Evolutionary conservation across 1,140 invertebrate genomes (phyloP).

Genomic region (Drosophila quadrilineata): DNA sequence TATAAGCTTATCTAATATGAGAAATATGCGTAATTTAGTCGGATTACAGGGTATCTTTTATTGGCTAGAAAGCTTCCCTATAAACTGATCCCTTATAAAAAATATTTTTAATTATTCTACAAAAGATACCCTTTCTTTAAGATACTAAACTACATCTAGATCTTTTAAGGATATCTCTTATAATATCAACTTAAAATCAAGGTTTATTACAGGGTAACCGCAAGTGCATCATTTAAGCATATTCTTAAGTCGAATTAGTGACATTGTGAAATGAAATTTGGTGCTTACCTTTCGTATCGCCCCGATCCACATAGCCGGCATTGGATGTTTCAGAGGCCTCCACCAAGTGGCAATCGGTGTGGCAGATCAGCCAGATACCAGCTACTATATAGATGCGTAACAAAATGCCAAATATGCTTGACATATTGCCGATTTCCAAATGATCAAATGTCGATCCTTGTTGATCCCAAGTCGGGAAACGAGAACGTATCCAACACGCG

Average conservation of each 20-base stretch:
- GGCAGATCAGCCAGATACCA: constrained; percentile 30
- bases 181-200: too few relatives aligned
- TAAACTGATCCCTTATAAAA: too few relatives aligned
- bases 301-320: constrained; percentile 71
- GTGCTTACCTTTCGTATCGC: constrained; percentile 76
- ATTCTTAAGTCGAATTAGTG: constrained; percentile 16
- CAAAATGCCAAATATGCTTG: constrained; percentile 2
- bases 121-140: too few relatives aligned
- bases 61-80: too few relatives aligned
- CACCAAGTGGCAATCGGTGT: not conserved
- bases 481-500: constrained; percentile 42
- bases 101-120: too few relatives aligned
- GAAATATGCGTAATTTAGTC: too few relatives aligned
- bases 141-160: too few relatives aligned
- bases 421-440: too few relatives aligned
- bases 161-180: too few relatives aligned
- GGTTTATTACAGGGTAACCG: not conserved
- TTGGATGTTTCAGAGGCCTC: constrained; percentile 45
- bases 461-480: constrained; percentile 4
- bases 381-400: constrained; percentile 4
- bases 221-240: not conserved
- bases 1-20: too few relatives aligned
- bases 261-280: not conserved
- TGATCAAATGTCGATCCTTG: constrained; percentile 10
- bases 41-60: too few relatives aligned